phyloP scores from a whole-genome alignment of 2,797 vertebrate genomes.

The Philypnodon macrostomus region DNA sequence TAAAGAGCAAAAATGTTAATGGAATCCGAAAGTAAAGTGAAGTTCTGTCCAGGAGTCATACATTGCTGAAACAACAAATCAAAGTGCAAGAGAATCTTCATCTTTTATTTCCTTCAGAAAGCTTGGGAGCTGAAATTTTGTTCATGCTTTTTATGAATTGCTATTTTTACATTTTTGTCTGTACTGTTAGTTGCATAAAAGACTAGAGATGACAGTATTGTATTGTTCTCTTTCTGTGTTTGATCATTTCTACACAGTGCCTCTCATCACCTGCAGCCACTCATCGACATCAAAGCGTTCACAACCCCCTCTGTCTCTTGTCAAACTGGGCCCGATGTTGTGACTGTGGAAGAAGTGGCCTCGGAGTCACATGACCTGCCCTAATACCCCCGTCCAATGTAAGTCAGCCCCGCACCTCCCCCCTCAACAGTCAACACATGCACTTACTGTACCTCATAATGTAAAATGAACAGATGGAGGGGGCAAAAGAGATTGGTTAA shows the following conservation, averaged over 20 bases:
- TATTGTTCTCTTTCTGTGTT: neutral
- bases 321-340: constrained; percentile 40
- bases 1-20: too few species aligned
- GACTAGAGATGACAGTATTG: too few species aligned
- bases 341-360: constrained; percentile 31
- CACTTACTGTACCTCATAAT: constrained; percentile 21
- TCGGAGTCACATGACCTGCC: constrained; percentile 44
- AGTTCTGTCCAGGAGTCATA: too few species aligned
- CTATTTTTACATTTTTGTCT: too few species aligned
- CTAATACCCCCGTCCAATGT: constrained; percentile 49
- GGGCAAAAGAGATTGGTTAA: constrained; percentile 6
- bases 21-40: too few species aligned
- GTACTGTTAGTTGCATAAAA: too few species aligned
- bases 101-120: too few species aligned
- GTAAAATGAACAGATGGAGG: constrained; percentile 11
- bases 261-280: constrained; percentile 17
- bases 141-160: too few species aligned
- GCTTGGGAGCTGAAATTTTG: too few species aligned
- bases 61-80: too few species aligned
- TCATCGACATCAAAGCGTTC: constrained; percentile 31
- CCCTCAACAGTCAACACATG: constrained; percentile 11
- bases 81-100: too few species aligned
- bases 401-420: constrained; percentile 47
- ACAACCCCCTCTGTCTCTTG: constrained; percentile 18
- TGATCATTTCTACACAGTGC: neutral